phyloP scores from a whole-genome alignment of 2,113 vertebrate genomes.

The Oriolus oriolus region DNA sequence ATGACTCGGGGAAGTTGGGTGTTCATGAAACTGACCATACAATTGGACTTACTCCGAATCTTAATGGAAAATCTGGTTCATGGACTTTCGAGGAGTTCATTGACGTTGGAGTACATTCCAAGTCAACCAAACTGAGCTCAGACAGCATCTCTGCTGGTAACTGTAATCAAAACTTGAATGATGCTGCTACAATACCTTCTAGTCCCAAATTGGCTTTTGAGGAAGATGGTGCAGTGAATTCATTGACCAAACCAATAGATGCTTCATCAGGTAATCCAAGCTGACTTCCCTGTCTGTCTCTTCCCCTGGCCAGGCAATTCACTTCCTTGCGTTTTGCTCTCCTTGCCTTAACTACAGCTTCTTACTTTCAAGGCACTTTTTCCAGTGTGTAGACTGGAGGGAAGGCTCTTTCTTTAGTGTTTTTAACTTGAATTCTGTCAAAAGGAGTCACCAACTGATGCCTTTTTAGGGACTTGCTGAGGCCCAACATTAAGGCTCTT shows the following conservation, averaged over 20 bases:
- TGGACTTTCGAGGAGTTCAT: constrained; percentile 83
- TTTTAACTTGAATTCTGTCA: not conserved
- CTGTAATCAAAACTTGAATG: constrained; percentile 73
- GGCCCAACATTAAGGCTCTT: not conserved
- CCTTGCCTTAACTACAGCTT: constrained; percentile 50
- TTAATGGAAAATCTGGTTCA: constrained; percentile 76
- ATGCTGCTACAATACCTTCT: constrained; percentile 65
- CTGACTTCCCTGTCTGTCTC: not conserved
- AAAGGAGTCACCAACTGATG: not conserved
- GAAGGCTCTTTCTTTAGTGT: not conserved
- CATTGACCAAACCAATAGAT: constrained; percentile 78
- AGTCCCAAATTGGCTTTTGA: constrained; percentile 74
- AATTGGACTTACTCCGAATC: constrained; percentile 48
- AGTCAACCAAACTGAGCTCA: constrained; percentile 22
- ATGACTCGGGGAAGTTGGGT: constrained; percentile 55
- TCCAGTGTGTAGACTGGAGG: not conserved
- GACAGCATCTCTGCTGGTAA: constrained; percentile 64
- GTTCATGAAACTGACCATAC: constrained; percentile 68
- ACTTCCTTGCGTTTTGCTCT: not conserved
- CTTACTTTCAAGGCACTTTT: constrained; percentile 27
- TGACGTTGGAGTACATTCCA: constrained; percentile 75
- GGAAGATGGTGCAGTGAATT: constrained; percentile 75
- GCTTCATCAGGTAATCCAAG: constrained; percentile 77
- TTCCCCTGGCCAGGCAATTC: not conserved
- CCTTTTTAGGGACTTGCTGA: not conserved